phyloP scores from a whole-genome alignment of 2,113 vertebrate species.

The Herpailurus yagouaroundi region DNA sequence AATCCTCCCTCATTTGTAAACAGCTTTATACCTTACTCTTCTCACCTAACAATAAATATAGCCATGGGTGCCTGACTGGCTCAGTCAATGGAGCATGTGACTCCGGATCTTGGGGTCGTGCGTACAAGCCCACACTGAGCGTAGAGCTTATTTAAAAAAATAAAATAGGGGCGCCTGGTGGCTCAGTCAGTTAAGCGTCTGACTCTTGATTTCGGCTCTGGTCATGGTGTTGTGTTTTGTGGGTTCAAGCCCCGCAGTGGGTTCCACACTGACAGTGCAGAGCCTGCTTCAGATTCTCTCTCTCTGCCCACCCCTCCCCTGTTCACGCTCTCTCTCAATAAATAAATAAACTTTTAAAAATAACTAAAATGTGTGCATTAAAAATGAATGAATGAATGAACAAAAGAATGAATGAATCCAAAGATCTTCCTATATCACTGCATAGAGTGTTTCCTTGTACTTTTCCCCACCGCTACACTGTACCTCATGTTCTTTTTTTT shows the following conservation, averaged over 20 bases:
- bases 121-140: too few relatives aligned
- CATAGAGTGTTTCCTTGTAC: not conserved
- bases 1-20: not conserved
- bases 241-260: too few relatives aligned
- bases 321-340: too few relatives aligned
- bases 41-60: conserved; percentile 1
- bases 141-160: too few relatives aligned
- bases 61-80: not conserved
- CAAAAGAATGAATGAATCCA: not conserved
- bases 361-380: too few relatives aligned
- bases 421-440: not conserved
- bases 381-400: too few relatives aligned
- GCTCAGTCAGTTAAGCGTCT: not conserved
- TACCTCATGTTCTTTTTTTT: conserved; percentile 49
- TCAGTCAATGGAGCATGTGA: not conserved
- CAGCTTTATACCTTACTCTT: not conserved
- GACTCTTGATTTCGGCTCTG: not conserved
- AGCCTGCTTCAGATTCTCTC: too few relatives aligned
- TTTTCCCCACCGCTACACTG: not conserved
- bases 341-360: too few relatives aligned
- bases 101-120: not conserved
- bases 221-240: not conserved
- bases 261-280: too few relatives aligned
- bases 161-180: not conserved
- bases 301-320: too few relatives aligned